phyloP scores from a whole-genome alignment of 2,113 vertebrate species.

The Hippocampus abdominalis region DNA sequence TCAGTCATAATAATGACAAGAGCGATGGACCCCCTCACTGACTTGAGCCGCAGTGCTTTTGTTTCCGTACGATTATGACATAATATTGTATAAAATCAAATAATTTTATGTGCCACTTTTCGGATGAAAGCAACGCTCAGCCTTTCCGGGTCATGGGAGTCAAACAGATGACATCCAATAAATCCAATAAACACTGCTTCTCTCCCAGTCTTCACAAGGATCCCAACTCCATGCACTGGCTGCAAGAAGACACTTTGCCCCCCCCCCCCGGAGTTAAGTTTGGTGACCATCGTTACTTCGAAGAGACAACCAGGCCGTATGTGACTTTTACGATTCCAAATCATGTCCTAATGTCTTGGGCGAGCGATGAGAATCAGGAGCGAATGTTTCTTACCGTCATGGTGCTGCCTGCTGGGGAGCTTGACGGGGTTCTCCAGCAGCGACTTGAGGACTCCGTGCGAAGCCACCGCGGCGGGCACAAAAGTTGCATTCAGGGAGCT shows the following conservation, averaged over 20 bases:
- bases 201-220: too few relatives aligned
- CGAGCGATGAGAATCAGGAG: too few relatives aligned
- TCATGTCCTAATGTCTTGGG: too few relatives aligned
- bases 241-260: too few relatives aligned
- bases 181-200: not conserved
- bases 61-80: too few relatives aligned
- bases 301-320: not conserved
- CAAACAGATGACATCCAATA: not conserved
- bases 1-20: too few relatives aligned
- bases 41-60: too few relatives aligned
- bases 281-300: not conserved
- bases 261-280: not conserved
- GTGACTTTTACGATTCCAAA: not conserved
- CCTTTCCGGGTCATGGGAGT: not conserved
- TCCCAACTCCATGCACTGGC: too few relatives aligned
- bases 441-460: slow-evolving; percentile 89
- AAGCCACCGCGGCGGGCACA: slow-evolving; percentile 72
- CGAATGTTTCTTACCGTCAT: slow-evolving; percentile 58
- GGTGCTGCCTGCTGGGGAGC: slow-evolving; percentile 79
- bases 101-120: too few relatives aligned
- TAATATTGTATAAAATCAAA: too few relatives aligned
- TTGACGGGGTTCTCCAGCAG: slow-evolving; percentile 92
- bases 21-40: too few relatives aligned
- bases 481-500: slow-evolving; percentile 76
- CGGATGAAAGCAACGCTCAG: not conserved